Evolutionary conservation across 1,140 invertebrate species (phyloP).

Genomic region (Orchestia grillus): DNA sequence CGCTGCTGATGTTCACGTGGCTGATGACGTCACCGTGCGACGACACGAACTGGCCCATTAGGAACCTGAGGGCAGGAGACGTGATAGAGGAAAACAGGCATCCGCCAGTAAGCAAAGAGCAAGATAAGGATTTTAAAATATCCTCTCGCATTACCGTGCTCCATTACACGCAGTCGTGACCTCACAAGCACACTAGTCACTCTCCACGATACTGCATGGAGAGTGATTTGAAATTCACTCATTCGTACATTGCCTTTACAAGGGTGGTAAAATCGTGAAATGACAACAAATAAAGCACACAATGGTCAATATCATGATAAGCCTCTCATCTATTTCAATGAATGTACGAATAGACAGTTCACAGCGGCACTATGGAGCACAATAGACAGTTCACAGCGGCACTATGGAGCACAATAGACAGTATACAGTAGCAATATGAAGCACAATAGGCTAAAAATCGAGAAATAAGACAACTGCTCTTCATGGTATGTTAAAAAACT

Average conservation of each 20-base stretch:
- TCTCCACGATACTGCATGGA: too few relatives aligned
- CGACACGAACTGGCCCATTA: constrained; percentile 85
- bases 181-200: neutral
- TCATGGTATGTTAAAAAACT: too few relatives aligned
- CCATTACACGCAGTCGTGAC: too few relatives aligned
- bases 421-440: neutral
- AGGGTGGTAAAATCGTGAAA: too few relatives aligned
- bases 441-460: neutral
- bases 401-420: neutral
- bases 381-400: neutral
- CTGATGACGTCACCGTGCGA: constrained; percentile 86
- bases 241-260: too few relatives aligned
- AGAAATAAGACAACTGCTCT: too few relatives aligned
- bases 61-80: constrained; percentile 81
- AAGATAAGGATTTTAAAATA: too few relatives aligned
- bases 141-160: too few relatives aligned
- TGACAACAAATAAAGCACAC: neutral
- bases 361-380: neutral
- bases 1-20: constrained; percentile 87
- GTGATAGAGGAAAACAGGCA: neutral
- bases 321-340: neutral
- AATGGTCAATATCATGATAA: neutral
- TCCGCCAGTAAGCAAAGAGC: too few relatives aligned
- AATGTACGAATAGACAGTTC: neutral
- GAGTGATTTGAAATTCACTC: too few relatives aligned